Base-by-base conservation (phyloP, 2,888 invertebrate genomes). In the Peribatodes rhomboidaria region DNA sequence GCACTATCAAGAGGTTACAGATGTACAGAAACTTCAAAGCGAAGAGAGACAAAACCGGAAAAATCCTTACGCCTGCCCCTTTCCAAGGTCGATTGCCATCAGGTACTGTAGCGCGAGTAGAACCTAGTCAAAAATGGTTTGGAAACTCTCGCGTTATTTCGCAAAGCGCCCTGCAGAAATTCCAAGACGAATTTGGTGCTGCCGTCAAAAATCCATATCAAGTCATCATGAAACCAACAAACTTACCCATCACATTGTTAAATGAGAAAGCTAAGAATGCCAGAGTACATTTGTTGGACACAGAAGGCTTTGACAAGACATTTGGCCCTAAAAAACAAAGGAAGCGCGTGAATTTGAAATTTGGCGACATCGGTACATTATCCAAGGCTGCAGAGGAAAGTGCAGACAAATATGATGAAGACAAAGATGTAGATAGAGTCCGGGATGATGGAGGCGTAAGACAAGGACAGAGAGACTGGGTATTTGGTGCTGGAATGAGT, bases 11-110 rank as follows among this genome's bases (percentile, higher is more conserved):
- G 84, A 95, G 99, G 52, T 90, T 99, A 71, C 98, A 98, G 88
- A 99, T 99, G 99, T 99, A 99, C 91, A 96, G 98, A 74, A 99
- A 99, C 90, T 98, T 98, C 85, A 99, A 99, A 89, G 96, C 99
- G 0, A 98, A 98, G 86, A 95, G 99, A 60, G 97, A 99, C 89
- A 96, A 95, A 79, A 94, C 94, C 61, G 97, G 99, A 54, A 98
- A 99, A 94, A 98, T 99, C 60, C 90, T 99, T 49, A 96, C 96
- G 39, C 97, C 99, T 31, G 99, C 99, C 0, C 99, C 99, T 0
- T 99, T 98, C 86, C 99, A 99, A 95, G 97, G 97, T 49, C 96
- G 96, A 91, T 91, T 98, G 20, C 93, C 97, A 13, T 96, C 98
- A 35, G 99, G 99, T 22, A 96, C 98, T 0, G 95, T 97, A 83